Base-by-base conservation (phyloP, 1,140 invertebrate species). In the Brachionus rotundiformis region DNA sequence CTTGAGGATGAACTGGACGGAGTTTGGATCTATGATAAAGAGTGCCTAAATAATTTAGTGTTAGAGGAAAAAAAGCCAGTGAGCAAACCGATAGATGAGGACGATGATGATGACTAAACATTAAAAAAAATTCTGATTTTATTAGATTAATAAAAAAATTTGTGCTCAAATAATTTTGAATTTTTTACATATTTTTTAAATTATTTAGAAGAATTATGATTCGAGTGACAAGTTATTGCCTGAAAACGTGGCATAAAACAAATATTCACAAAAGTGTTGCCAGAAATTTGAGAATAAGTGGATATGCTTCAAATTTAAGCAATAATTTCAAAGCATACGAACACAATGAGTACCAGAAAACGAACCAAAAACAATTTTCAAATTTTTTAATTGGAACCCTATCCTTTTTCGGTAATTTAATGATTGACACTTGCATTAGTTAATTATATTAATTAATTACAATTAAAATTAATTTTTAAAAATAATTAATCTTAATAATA, bases 11-110 rank as follows among this genome's bases (percentile, higher is more conserved):
- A 63, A 16, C 10, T 81, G 1, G 79, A 81, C 39, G 63, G 54
- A 65, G 79, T 81, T 65, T 81, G 79, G 79, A 19, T 81, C 1
- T 81, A 81, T 16, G 36, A 81, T 41, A 54, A 63, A 59, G 76
- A 54, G n/a, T 59, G 31, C 23, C 25, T 79, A 23, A n/a, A 79
- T 63, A 79, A 79, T 54, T 27, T 59, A 11, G 16, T 63, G 6
- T 44, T 39, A 79, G 76, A 54, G 25, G 59, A 79, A 29, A 79
- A 79, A 79, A 63, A 79, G 25, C 4, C 29, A 11, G 59, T 59
- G 13, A 39, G 8, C 36, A 79, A 79, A 54, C 29, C 27, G 6
- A 29, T 25, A 6, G 33, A 79, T 23, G 59, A 79, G 25, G 76
- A 79, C 33, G 76, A 79, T 59, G 76, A 79, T 63, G 76, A 79